Conservation (phyloP, 92 coral and sea anemone genomes). For the Phenganax marumi region DNA sequence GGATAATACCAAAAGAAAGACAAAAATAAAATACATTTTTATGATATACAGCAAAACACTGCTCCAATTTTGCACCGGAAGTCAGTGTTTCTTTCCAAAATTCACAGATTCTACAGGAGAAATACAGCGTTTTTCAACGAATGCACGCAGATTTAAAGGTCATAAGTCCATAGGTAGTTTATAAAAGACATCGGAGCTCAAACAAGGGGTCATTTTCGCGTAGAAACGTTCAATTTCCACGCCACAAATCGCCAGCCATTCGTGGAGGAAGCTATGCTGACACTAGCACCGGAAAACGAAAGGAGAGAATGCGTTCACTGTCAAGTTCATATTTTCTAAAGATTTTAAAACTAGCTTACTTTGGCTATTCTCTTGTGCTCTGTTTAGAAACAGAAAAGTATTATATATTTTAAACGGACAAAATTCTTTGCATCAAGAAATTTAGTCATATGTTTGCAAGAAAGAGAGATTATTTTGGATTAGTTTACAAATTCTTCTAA, state of each 20-base stretch:
- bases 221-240: neutral
- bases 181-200: neutral
- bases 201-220: conserved; percentile 5
- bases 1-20: conserved; percentile 29
- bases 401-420: too few relatives aligned
- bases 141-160: neutral
- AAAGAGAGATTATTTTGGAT: neutral
- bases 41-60: neutral
- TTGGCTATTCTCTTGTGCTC: neutral
- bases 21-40: conserved; percentile 17
- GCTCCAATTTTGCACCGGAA: neutral
- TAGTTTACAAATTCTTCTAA: conserved; percentile 34
- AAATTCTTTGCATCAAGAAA: too few relatives aligned
- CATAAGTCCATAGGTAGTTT: neutral
- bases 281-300: conserved; percentile 33
- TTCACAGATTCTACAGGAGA: neutral
- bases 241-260: conserved; percentile 10
- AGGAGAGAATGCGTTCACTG: neutral
- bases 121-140: neutral
- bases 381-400: neutral
- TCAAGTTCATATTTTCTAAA: neutral
- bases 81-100: neutral
- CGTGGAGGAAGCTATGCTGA: conserved; percentile 31
- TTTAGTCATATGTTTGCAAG: neutral
- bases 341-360: neutral